These are phyloP conservation scores for Macrotus californicus DNA, from an alignment of 2,113 vertebrate genomes.

Conservation along the genomic window DNA sequence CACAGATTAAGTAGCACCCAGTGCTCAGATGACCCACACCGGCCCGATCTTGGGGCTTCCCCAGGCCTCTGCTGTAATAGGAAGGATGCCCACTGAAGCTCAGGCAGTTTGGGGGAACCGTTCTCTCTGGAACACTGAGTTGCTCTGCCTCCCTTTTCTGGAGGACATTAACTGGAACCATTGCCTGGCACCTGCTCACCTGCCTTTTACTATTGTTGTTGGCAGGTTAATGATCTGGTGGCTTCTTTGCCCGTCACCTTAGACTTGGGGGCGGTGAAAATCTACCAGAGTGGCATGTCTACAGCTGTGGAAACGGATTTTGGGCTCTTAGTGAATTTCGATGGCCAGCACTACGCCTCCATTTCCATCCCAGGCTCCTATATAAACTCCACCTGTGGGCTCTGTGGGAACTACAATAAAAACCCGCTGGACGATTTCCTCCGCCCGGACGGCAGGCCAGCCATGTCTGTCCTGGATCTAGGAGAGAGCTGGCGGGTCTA, in stretches of 20 bases:
- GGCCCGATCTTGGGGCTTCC: background rate
- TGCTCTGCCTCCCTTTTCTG: background rate
- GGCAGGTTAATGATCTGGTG: constrained; percentile 92
- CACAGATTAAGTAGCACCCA: background rate
- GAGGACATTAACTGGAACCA: background rate
- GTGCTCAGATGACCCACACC: background rate
- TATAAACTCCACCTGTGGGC: constrained; percentile 94
- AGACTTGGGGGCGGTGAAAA: constrained; percentile 89
- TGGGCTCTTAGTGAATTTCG: constrained; percentile 93
- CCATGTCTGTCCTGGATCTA: constrained; percentile 87
- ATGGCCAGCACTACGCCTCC: constrained; percentile 95
- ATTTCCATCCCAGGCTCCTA: constrained; percentile 94
- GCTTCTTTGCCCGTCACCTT: constrained; percentile 93
- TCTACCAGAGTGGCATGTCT: constrained; percentile 96
- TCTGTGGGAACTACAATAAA: constrained; percentile 98
- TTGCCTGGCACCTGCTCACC: constrained; percentile 31
- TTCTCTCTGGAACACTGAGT: background rate
- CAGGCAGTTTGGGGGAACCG: background rate
- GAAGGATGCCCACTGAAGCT: background rate
- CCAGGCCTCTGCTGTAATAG: background rate
- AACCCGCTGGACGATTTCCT: constrained; percentile 92
- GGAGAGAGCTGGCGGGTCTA: constrained; percentile 94
- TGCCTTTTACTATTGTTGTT: constrained; percentile 64
- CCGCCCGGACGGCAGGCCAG: constrained; percentile 88
- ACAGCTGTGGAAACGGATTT: constrained; percentile 96